Evolutionary conservation across 2,797 vertebrate species (phyloP), one percentile per base, ranked within the genome.

Genomic region (Tapera naevia): DNA sequence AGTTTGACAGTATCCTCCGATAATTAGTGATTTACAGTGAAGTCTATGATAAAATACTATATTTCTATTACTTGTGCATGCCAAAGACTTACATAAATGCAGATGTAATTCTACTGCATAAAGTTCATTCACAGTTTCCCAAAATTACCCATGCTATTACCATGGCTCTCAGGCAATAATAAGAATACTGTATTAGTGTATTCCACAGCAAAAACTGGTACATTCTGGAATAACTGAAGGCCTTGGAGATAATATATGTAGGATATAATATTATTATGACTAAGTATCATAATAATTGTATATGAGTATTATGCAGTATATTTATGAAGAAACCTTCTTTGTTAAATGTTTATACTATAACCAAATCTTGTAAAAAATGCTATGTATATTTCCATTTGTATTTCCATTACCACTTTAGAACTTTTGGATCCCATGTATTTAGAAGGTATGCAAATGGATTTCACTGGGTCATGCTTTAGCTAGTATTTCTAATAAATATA

Each of bases 381-480:
- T 48, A 82, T 83, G 43, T 57, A 6, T 57, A 43, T 66, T 86
- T 88, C 21, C 28, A 86, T 24, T 56, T n/a, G 43, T 58, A 67
- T 75, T 83, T 93, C 28, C 66, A 9, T 87, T 79, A 39, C 30
- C 41, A 35, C 6, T 82, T 86, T 53, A 43, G n/a, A 78, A 67
- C 46, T 51, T 79, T 21, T 57, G 25, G 35, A 86, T 66, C 5
- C 2, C 22, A 87, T 89, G 10, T 73, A 41, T 80, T 73, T 67
- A 60, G 53, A 82, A 64, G 14, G 35, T 54, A 57, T 69, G 50
- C 22, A 94, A 93, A 80, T 53, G n/a, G 11, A 24, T 89, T 89
- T 69, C 89, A 85, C 48, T 71, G 33, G 83, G 71, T 94, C 84
- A 72, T 86, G 18, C 56, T 94, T 88, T 73, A 83, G 39, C 58